Conservation (phyloP, 2,888 invertebrate genomes). For the Xiphydria camelus region DNA sequence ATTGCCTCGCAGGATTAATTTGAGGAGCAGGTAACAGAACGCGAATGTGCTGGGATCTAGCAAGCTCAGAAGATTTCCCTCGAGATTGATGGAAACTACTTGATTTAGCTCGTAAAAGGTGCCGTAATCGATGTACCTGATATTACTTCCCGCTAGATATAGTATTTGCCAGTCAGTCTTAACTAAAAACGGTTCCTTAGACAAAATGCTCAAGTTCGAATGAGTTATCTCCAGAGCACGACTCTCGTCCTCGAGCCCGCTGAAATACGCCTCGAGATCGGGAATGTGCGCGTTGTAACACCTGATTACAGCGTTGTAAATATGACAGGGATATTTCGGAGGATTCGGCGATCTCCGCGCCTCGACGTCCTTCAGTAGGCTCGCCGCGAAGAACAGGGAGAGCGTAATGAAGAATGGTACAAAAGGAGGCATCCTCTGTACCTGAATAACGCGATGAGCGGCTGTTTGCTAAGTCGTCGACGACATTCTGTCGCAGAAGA, state of each 20-base stretch:
- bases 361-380: not conserved
- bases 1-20: constrained; percentile 12
- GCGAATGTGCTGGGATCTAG: constrained; percentile 11
- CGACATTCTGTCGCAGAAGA: too few relatives aligned
- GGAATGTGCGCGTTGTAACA: constrained; percentile 14
- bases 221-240: constrained; percentile 13
- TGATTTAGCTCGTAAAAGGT: constrained; percentile 8
- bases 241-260: constrained; percentile 5
- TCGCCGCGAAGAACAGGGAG: constrained; percentile 13
- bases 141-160: constrained; percentile 11
- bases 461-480: too few relatives aligned
- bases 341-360: not conserved
- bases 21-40: constrained; percentile 13
- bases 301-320: constrained; percentile 12
- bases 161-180: constrained; percentile 13
- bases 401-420: constrained; percentile 4
- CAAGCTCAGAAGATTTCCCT: constrained; percentile 8
- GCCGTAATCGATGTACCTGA: constrained; percentile 9
- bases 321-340: constrained; percentile 1
- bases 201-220: constrained; percentile 7
- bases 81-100: constrained; percentile 12
- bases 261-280: constrained; percentile 4
- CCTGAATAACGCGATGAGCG: too few relatives aligned
- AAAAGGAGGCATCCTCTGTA: constrained; percentile 11
- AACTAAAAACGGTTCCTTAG: constrained; percentile 8